Base-by-base conservation (phyloP, 2,888 invertebrate genomes). In the Eurytoma californica region DNA sequence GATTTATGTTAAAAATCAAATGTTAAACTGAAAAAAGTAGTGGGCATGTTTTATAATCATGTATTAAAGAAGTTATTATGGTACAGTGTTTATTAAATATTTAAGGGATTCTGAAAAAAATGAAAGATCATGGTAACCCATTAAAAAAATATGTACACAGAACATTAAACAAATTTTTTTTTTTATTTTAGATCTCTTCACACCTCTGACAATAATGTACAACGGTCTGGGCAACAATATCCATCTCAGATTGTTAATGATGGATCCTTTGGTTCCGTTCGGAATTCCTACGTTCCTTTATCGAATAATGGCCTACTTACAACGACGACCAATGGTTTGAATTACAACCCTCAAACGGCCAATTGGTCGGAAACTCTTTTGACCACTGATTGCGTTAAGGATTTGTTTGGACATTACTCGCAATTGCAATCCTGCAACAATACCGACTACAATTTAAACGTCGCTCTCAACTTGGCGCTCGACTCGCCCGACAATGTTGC, bases 401-500 rank as follows among this genome's bases (percentile, higher is more conserved):
- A 89, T 81, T 78, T 86, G 12, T 87, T 87, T 78, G 86, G 86
- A 3, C 88, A 88, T 79, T 89, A 89, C 81, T 85, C 85, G 67
- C 82, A 82, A 16, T 47, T 80, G 1, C 82, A 86, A 72, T 69
- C 82, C 14, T 85, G 81, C 16, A 74, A 83, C 24, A 86, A 84
- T 68, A 84, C 84, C 4, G 88, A 89, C 67, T 85, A 89, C 57
- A 88, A 90, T 81, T 86, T 88, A 47, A 89, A 90, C 63, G 84
- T 87, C 51, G 85, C 86, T 30, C 80, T 82, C 1, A 82, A 84
- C 57, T 55, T 83, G 39, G 72, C 76, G 3, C 80, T 86, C 5
- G 85, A 87, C 58, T 84, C 86, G 30, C 77, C 83, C 24, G 81
- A 84, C 3, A 84, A 84, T 18, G 84, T 85, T 2, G 63, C 84